These are phyloP conservation scores for Prunella fulvescens DNA, from an alignment of 2,113 vertebrate genomes.

Conservation along the genomic window DNA sequence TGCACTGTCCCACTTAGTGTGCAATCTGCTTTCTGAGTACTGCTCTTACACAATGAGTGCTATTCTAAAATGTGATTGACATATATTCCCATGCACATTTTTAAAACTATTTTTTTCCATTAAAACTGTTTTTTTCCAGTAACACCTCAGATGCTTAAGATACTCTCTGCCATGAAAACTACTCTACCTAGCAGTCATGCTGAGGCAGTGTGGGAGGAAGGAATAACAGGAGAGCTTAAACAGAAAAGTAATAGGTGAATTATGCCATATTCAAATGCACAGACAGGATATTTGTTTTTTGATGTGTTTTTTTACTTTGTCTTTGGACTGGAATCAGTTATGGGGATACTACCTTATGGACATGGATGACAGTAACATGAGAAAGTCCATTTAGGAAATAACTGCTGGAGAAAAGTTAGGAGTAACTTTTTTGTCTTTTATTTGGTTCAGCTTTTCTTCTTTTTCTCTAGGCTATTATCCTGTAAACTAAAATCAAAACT, in stretches of 20 bases:
- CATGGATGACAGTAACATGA: not conserved
- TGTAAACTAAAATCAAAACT: not conserved
- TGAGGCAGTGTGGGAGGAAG: not conserved
- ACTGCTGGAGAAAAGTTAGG: not conserved
- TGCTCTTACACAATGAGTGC: not conserved
- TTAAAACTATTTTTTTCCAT: not conserved
- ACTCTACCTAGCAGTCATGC: not conserved
- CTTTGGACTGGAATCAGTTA: not conserved
- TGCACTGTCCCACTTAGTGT: not conserved
- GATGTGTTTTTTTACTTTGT: not conserved
- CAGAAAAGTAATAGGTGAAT: not conserved
- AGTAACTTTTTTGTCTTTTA: not conserved
- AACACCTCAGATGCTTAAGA: not conserved
- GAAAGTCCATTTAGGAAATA: not conserved
- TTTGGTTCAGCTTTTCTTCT: not conserved
- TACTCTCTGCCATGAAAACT: not conserved
- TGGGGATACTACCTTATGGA: not conserved
- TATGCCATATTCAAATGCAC: not conserved
- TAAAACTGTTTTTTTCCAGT: constrained; percentile 11
- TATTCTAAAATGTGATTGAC: not conserved
- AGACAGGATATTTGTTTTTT: not conserved
- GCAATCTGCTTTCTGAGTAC: not conserved
- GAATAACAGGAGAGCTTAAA: not conserved
- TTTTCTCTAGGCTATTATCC: not conserved
- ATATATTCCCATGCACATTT: not conserved